Evolutionary conservation across 2,113 vertebrate genomes (phyloP).

Genomic region (Dendropsophus ebraccatus): DNA sequence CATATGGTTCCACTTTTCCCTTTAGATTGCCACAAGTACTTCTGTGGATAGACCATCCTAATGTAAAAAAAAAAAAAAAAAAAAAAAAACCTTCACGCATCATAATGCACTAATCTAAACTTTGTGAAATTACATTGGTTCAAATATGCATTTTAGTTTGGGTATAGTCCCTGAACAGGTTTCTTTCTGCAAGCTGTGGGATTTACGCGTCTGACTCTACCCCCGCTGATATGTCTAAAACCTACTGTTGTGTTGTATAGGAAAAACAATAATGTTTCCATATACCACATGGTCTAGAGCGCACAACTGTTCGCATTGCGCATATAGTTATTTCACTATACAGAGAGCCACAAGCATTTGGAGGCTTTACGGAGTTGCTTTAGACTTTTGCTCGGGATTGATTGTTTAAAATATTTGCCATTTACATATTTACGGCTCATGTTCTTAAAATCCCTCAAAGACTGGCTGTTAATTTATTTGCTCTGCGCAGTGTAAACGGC

Average conservation of each 20-base stretch:
- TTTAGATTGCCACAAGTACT: too few relatives aligned
- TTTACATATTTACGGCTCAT: slow-evolving; percentile 73
- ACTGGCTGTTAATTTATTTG: slow-evolving; percentile 76
- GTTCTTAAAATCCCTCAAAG: slow-evolving; percentile 68
- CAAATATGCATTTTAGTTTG: neutral
- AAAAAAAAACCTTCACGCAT: too few relatives aligned
- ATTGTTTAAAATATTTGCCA: slow-evolving; percentile 62
- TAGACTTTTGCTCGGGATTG: slow-evolving; percentile 59
- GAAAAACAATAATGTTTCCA: slow-evolving; percentile 20
- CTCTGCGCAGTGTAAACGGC: slow-evolving; percentile 76
- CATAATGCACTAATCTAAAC: too few relatives aligned
- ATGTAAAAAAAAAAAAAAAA: too few relatives aligned
- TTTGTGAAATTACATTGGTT: neutral
- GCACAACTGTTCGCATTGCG: slow-evolving; percentile 13
- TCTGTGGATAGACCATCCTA: too few relatives aligned
- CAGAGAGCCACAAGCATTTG: neutral
- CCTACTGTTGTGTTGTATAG: slow-evolving; percentile 31
- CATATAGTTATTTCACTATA: slow-evolving; percentile 10
- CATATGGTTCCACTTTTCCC: too few relatives aligned
- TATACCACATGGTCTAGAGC: neutral
- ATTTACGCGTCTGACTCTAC: neutral
- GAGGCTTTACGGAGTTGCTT: neutral
- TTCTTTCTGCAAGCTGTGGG: slow-evolving; percentile 3
- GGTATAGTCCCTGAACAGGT: neutral
- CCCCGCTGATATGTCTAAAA: slow-evolving; percentile 22